Percentiles rank a stretch among this genome's conserved stretches.
Evolutionary conservation across 2,113 vertebrate genomes (phyloP).

Genomic region (Amazona guildingii): DNA sequence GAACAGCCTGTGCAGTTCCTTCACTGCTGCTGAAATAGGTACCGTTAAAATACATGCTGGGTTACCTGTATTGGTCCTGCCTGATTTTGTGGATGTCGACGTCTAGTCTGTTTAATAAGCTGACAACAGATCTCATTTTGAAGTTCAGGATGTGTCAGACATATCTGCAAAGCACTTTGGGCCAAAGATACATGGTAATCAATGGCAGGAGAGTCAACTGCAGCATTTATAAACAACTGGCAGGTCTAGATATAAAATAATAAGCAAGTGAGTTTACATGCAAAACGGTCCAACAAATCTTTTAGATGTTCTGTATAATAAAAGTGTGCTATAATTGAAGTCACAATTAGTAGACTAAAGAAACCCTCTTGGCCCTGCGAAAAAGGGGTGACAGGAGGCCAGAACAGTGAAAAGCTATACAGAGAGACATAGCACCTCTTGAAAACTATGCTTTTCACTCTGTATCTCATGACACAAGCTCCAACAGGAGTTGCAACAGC

Average conservation of each 20-base stretch:
- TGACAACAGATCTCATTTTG: slow-evolving; percentile 98
- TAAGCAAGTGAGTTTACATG: slow-evolving; percentile 1
- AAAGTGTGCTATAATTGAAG: not conserved
- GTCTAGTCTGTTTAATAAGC: slow-evolving; percentile 93
- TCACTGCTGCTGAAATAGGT: not conserved
- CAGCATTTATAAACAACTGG: slow-evolving; percentile 97
- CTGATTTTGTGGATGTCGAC: slow-evolving; percentile 84
- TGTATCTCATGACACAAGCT: not conserved
- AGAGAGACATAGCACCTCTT: not conserved
- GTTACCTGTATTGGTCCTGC: slow-evolving; percentile 90
- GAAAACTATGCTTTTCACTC: not conserved
- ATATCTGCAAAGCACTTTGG: slow-evolving; percentile 95
- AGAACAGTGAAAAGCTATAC: not conserved
- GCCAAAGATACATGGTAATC: slow-evolving; percentile 98
- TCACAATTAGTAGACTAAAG: not conserved
- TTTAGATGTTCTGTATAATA: not conserved
- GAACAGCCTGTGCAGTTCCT: not conserved
- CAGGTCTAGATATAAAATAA: slow-evolving; percentile 83
- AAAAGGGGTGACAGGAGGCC: not conserved
- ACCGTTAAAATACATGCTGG: not conserved
- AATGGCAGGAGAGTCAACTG: slow-evolving; percentile 93
- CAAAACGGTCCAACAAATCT: not conserved
- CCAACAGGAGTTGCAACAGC: not conserved
- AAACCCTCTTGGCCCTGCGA: not conserved
- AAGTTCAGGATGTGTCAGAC: slow-evolving; percentile 92